Evolutionary conservation across 2,888 invertebrate genomes (phyloP), one percentile per base, ranked within the genome.

Genomic region (Diplazon laetatorius): DNA sequence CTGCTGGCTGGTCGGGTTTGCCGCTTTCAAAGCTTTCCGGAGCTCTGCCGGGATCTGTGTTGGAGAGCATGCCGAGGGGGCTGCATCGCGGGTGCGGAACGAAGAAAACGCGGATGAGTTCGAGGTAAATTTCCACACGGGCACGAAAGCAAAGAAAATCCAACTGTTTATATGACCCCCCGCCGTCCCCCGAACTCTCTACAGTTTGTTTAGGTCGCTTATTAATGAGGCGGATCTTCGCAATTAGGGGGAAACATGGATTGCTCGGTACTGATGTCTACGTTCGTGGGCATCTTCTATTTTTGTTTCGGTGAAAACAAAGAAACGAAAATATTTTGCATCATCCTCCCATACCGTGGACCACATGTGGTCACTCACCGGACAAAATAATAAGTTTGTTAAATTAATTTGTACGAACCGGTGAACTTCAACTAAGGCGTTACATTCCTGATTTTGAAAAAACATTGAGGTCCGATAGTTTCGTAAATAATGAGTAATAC

Each of bases 171-270:
- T 88, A 87, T 85, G 86, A 85, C 83, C 86, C 85, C 84, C n/a
- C n/a, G n/a, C n/a, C n/a, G n/a, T n/a, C n/a, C n/a, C n/a, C n/a
- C n/a, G n/a, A n/a, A n/a, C n/a, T n/a, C n/a, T n/a, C n/a, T n/a
- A n/a, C n/a, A 86, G 88, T 89, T 88, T 87, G 86, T 89, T 89
- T 86, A 87, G 87, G 86, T 84, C 85, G 87, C 85, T 89, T 88
- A 89, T 89, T 89, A 89, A 88, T 88, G 88, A 87, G 85, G 84
- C 84, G 85, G 86, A 87, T 84, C 83, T 86, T 84, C 85, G 86
- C 87, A 88, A 88, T 88, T 88, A 88, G 88, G 86, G 86, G 78
- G n/a, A 85, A 86, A 83, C 83, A 44, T 68, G 84, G 84, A 88
- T 87, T 82, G 80, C 79, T 82, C 48, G 12, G 22, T 52, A 22